Evolutionary conservation across 2,888 invertebrate species (phyloP).

Genomic region (Andrena trimmerana): DNA sequence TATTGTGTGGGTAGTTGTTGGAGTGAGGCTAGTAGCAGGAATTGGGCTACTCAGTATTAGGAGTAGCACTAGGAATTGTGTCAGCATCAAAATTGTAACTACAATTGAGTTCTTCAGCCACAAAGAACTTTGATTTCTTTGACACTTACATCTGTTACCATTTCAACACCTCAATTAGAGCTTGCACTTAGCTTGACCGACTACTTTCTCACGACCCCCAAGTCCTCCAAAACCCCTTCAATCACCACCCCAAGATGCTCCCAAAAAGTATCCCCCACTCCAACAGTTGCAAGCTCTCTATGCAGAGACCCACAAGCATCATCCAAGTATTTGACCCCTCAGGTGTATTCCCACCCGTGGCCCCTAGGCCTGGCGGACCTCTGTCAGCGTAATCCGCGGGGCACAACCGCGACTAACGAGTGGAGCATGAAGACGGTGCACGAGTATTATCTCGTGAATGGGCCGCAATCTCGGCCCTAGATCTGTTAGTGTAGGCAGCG

Average conservation of each 20-base stretch:
- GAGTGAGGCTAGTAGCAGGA: too few species aligned
- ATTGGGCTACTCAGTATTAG: too few species aligned
- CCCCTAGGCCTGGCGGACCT: conserved; percentile 28
- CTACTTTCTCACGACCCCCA: background rate
- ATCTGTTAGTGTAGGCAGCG: conserved; percentile 56
- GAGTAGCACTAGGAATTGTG: too few species aligned
- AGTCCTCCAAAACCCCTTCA: background rate
- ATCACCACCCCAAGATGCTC: background rate
- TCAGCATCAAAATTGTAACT: too few species aligned
- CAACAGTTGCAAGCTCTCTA: background rate
- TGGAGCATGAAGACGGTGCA: conserved; percentile 57
- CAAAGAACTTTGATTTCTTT: too few species aligned
- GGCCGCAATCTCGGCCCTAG: conserved; percentile 61
- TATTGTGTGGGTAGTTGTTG: too few species aligned
- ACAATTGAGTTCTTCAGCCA: too few species aligned
- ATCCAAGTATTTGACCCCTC: conserved; percentile 10
- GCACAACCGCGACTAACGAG: conserved; percentile 62
- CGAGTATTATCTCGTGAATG: conserved; percentile 63
- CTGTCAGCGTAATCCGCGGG: conserved; percentile 53
- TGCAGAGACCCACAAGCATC: background rate
- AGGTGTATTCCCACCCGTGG: conserved; percentile 32
- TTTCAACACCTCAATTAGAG: too few species aligned
- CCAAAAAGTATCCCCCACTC: background rate
- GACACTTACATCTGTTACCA: too few species aligned
- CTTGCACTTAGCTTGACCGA: background rate